Conservation (phyloP, 2,113 vertebrate species). For the Amphilophus citrinellus region DNA sequence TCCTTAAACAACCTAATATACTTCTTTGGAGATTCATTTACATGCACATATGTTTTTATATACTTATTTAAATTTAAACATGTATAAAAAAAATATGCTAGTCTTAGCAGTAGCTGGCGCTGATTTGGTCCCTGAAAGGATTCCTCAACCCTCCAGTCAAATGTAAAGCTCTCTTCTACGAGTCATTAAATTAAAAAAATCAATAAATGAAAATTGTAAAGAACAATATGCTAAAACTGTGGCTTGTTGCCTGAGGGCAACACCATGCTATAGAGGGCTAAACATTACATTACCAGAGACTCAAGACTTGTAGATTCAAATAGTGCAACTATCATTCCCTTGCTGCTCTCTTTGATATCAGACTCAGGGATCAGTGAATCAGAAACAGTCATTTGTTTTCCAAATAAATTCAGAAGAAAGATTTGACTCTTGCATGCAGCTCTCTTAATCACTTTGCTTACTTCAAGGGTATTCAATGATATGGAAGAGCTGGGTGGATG, state of each 20-base stretch:
- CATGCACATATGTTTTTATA: background rate
- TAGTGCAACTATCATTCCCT: background rate
- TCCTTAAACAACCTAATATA: background rate
- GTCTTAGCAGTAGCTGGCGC: background rate
- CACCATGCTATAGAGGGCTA: background rate
- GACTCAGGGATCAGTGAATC: background rate
- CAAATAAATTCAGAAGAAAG: background rate
- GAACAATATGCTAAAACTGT: background rate
- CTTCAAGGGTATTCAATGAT: conserved; percentile 10
- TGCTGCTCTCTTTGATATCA: background rate
- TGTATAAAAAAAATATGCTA: background rate
- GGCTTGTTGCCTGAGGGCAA: background rate
- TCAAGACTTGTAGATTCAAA: conserved; percentile 12
- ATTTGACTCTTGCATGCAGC: background rate
- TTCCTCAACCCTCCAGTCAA: background rate
- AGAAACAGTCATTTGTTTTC: conserved; percentile 10
- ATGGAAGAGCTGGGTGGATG: background rate
- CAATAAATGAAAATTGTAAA: too few species aligned
- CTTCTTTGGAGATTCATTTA: background rate
- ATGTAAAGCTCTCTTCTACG: background rate
- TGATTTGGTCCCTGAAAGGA: background rate
- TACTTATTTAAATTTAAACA: background rate
- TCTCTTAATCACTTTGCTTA: background rate
- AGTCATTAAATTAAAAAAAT: background rate
- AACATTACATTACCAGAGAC: background rate